Evolutionary conservation across 2,113 vertebrate species (phyloP).

Genomic region (Coptodon bakossiorum): DNA sequence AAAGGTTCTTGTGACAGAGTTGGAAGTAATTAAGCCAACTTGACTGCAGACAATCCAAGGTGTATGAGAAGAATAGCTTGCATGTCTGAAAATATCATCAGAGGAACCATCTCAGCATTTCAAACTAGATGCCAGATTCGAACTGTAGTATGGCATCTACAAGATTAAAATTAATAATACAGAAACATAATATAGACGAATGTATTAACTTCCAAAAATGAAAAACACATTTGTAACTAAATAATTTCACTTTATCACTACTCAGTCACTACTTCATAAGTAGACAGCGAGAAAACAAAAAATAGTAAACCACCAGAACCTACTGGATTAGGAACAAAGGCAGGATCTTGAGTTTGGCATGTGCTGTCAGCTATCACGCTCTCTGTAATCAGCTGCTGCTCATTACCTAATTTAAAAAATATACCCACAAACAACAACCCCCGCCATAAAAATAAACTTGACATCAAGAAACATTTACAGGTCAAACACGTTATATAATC

Average conservation of each 20-base stretch:
- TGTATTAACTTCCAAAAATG: accelerated
- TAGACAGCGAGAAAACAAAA: accelerated
- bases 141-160: background rate
- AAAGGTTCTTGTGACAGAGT: conserved; percentile 37
- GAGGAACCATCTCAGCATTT: background rate
- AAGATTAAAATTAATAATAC: background rate
- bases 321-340: background rate
- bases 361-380: background rate
- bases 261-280: background rate
- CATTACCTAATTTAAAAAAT: background rate
- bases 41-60: conserved; percentile 4
- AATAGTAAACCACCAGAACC: background rate
- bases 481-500: background rate
- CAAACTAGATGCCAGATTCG: accelerated
- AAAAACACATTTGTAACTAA: background rate
- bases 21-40: background rate
- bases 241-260: background rate
- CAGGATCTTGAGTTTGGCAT: conserved; percentile 47
- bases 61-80: background rate
- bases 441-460: accelerated
- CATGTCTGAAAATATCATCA: conserved; percentile 42
- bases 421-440: background rate
- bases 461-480: background rate
- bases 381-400: conserved; percentile 10
- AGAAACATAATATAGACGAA: accelerated